Conservation (phyloP, 2,797 vertebrate species). For the Notoglanidium macrostoma region DNA sequence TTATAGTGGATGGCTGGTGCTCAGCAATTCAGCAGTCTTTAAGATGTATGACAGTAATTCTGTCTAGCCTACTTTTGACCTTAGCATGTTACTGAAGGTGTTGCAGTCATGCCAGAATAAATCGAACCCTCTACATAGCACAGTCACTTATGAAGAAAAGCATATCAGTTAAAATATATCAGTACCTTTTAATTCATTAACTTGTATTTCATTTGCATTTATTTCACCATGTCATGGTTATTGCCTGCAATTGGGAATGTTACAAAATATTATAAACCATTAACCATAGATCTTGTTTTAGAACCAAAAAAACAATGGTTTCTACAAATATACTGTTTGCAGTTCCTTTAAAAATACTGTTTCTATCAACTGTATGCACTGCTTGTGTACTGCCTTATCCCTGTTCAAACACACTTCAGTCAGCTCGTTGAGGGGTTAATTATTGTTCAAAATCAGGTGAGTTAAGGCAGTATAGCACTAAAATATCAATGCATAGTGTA, state of each 20-base stretch:
- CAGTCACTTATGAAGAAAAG: background rate
- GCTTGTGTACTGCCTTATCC: background rate
- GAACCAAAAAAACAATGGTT: background rate
- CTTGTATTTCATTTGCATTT: no score
- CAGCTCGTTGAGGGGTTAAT: conserved; percentile 4
- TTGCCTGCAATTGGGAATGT: background rate
- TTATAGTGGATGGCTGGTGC: background rate
- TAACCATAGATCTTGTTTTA: background rate
- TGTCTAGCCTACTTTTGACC: background rate
- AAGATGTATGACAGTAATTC: background rate
- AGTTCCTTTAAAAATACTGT: background rate
- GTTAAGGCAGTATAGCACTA: background rate
- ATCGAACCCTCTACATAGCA: background rate
- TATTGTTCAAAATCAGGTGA: conserved; percentile 27
- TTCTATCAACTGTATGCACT: background rate
- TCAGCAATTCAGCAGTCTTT: background rate
- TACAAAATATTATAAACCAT: background rate
- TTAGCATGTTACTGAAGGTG: background rate
- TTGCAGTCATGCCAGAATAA: background rate
- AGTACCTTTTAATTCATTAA: background rate
- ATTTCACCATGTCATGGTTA: background rate
- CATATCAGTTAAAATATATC: background rate
- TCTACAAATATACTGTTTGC: background rate
- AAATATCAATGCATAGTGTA: background rate
- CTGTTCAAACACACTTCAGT: background rate